Percentiles rank a stretch among this genome's conserved stretches.
Evolutionary conservation across 2,888 invertebrate species (phyloP).

Genomic region (Polydrusus pterygomalis): DNA sequence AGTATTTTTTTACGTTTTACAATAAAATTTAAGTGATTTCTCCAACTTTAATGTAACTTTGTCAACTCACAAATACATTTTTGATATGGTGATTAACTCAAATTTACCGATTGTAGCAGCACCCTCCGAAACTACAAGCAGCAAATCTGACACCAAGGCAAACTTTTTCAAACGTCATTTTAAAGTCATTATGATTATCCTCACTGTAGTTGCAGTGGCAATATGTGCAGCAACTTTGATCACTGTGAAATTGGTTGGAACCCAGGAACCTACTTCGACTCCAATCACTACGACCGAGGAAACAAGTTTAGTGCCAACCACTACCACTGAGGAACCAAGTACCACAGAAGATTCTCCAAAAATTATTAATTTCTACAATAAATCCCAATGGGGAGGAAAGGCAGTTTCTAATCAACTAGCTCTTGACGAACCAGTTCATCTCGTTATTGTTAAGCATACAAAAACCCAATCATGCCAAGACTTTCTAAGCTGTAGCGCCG

Average conservation of each 20-base stretch:
- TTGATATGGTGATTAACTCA: too few species aligned
- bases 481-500: slow-evolving; percentile 71
- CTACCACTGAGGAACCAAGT: background rate
- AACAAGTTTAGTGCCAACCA: too few species aligned
- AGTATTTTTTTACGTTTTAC: too few species aligned
- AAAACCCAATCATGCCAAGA: slow-evolving; percentile 72
- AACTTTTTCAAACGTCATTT: slow-evolving; percentile 9
- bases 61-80: too few species aligned
- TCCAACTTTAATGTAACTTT: too few species aligned
- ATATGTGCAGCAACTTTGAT: slow-evolving; percentile 2
- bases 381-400: slow-evolving; percentile 77
- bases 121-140: background rate
- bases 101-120: background rate
- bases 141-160: background rate
- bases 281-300: background rate
- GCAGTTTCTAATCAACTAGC: slow-evolving; percentile 67
- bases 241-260: background rate
- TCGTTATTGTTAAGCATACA: slow-evolving; percentile 74
- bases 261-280: background rate
- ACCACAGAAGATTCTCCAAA: background rate
- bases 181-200: slow-evolving; percentile 2
- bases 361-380: slow-evolving; percentile 47
- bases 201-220: background rate
- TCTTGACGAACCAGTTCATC: slow-evolving; percentile 43
- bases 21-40: too few species aligned